Evolutionary conservation across 2,888 invertebrate species (phyloP), one percentile per base, ranked within the genome.

Genomic region (Arge pagana): DNA sequence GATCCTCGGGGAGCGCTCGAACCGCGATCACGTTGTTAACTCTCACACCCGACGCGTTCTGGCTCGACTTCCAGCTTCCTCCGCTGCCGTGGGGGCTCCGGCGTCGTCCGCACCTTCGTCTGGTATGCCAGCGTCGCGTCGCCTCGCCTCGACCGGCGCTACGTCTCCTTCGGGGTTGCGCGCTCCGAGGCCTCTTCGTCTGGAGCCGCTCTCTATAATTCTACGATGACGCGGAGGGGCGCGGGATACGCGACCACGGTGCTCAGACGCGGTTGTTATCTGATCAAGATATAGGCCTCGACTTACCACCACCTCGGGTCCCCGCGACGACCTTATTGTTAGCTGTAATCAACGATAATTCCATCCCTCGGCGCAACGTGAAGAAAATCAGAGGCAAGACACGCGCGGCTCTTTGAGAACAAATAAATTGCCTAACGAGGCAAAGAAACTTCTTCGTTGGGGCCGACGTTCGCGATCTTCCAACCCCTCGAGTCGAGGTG

Each of bases 21-120:
- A 65, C 64, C 61, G 59, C 62, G 67, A 67, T 67, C 67, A 62
- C 65, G 63, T 66, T 67, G 67, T 67, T 67, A 67, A 65, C 64
- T 58, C 59, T 59, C 51, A 56, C 50, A 55, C 49, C 37, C 40
- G 39, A 48, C 54, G 39, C 41, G 39, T 39, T 39, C 31, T 54
- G 43, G 24, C 45, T 33, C 33, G 33, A 24, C 26, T 28, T 30
- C 26, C 23, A 19, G 45, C 50, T 50, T 48, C 45, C 36, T 48
- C 31, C 48, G n/a, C 30, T 31, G 39, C 18, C 31, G 36, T 31
- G 45, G 41, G 30, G n/a, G n/a, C n/a, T 30, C 42, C n/a, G n/a
- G 30, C 18, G 30, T 42, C 19, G 7, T 3, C 24, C 15, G 26
- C 15, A 24, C 24, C 30, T 11, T 19, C 21, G 4, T 35, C n/a